phyloP scores from a whole-genome alignment of 1,140 invertebrate genomes.

The Lithobius niger region DNA sequence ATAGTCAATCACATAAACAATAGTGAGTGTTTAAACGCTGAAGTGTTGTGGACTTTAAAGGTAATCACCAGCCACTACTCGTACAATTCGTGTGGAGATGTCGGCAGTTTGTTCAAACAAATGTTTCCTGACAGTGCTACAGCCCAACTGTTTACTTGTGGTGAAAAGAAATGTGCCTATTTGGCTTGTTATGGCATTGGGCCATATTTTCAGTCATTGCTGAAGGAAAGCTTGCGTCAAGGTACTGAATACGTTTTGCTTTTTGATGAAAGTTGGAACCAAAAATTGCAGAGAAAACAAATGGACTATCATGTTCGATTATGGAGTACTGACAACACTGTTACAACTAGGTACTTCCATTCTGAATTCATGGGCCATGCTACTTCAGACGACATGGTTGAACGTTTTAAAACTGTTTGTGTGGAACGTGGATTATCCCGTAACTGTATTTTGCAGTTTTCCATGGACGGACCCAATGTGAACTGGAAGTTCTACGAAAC shows the following conservation, averaged over 20 bases:
- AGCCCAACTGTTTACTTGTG: background rate
- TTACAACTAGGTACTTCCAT: background rate
- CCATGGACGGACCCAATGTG: background rate
- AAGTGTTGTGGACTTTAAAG: conserved; percentile 2
- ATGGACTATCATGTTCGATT: background rate
- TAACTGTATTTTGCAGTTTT: conserved; percentile 1
- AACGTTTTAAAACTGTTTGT: too few species aligned
- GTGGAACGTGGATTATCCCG: too few species aligned
- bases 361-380: background rate
- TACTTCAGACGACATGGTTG: too few species aligned
- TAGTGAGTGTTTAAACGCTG: too few species aligned
- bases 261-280: background rate
- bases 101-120: background rate
- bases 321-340: too few species aligned
- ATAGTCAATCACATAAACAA: too few species aligned
- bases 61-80: background rate
- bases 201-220: conserved; percentile 1
- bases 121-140: conserved; percentile 1
- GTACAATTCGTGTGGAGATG: background rate
- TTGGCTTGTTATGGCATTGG: background rate
- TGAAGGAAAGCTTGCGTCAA: too few species aligned
- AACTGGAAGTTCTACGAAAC: background rate
- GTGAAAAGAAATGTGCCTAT: conserved; percentile 2
- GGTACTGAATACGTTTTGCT: too few species aligned
- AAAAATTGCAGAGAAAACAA: background rate